Base-by-base conservation (phyloP, 1,140 invertebrate species). In the Drosophila parvula region DNA sequence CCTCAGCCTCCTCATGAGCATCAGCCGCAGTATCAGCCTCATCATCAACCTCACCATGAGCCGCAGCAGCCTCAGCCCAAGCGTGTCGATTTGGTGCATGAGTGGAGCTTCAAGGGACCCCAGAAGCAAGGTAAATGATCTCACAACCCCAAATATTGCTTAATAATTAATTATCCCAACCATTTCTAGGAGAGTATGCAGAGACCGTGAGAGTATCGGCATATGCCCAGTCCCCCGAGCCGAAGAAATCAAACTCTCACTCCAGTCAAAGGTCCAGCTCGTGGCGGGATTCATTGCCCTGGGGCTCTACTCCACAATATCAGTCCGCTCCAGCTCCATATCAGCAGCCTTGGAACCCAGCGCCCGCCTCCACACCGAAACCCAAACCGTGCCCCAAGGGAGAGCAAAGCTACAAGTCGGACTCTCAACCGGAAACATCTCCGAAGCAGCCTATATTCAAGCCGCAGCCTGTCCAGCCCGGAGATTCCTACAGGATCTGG, bases 231-330 rank as follows among this genome's bases (percentile, higher is more conserved):
- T 61, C 69, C 0, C 61, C 82, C 1, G 53, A 75, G 5, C 41
- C 47, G 1, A 65, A 62, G 11, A 43, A 48, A 1, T 11, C n/a
- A 9, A n/a, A 68, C 14, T 28, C n/a, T 3, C 36, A 58, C 22
- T 38, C 51, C 14, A 41, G 22, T 1, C 32, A 36, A 5, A 76
- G 43, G 12, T 40, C 71, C 16, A 68, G 27, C 14, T 83, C 83
- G 11, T 80, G 79, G 73, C 53, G 64, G 10, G 45, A 77, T 12
- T 62, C 79, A 4, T 18, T 88, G n/a, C 83, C 83, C 9, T 88
- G 83, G 83, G 79, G 89, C 38, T 28, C 18, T 18, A 51, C 16
- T 0, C 14, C 63, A 0, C 45, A 12, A n/a, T 74, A 74, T 18
- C 60, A 75, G n/a, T 44, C 81, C 41, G 41, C 38, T 5, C 27